Percentiles rank a stretch among this genome's conserved stretches.
Conservation (phyloP, 2,113 vertebrate genomes). For the Ploceus nigricollis region DNA sequence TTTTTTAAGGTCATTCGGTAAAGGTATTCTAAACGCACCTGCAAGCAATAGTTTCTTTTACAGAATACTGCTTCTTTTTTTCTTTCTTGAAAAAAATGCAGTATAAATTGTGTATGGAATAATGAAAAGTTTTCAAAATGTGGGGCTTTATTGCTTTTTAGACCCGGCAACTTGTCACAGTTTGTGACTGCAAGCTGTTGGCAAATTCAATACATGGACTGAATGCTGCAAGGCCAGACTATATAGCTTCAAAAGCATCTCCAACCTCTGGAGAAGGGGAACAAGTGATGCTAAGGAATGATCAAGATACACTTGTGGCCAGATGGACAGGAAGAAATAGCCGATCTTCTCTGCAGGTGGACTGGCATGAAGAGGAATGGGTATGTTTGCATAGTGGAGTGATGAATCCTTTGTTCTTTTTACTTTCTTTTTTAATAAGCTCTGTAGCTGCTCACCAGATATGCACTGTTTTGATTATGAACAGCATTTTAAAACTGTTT, state of each 20-base stretch:
- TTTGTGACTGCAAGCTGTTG: slow-evolving; percentile 95
- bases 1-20: background rate
- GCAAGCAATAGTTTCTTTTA: background rate
- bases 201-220: slow-evolving; percentile 92
- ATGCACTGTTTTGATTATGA: background rate
- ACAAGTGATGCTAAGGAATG: slow-evolving; percentile 94
- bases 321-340: slow-evolving; percentile 91
- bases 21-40: background rate
- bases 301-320: slow-evolving; percentile 93
- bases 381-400: slow-evolving; percentile 68
- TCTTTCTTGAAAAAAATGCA: background rate
- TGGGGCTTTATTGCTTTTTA: slow-evolving; percentile 45
- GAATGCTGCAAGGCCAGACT: slow-evolving; percentile 92
- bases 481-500: background rate
- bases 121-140: background rate
- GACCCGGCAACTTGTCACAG: slow-evolving; percentile 93
- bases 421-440: background rate
- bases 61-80: background rate
- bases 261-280: slow-evolving; percentile 89
- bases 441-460: background rate
- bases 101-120: background rate
- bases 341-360: slow-evolving; percentile 86
- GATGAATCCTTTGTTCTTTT: background rate
- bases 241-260: slow-evolving; percentile 92
- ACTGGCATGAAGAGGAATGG: slow-evolving; percentile 97